A percentile compares a stretch with the other conserved stretches of the same genome.
Conservation (phyloP, 64 coral and sea anemone genomes). For the Stylophora pistillata region DNA sequence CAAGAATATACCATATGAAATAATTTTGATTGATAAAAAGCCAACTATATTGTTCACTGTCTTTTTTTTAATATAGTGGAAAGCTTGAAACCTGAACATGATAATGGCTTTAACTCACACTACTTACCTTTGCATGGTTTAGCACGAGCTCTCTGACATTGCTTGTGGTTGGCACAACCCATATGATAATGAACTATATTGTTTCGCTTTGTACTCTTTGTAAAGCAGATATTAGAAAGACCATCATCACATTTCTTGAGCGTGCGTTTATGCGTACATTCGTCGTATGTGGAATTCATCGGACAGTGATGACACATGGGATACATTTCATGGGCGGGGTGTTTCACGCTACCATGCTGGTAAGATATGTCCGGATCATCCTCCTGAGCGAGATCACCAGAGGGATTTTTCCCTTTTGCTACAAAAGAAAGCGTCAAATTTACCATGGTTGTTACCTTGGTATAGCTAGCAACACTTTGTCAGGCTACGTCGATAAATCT, state of each 20-base stretch:
- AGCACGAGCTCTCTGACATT: slow-evolving; percentile 77
- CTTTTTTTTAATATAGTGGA: no score
- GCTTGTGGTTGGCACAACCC: slow-evolving; percentile 88
- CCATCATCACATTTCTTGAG: slow-evolving; percentile 78
- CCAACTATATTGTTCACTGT: no score
- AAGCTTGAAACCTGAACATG: no score
- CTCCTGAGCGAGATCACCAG: slow-evolving; percentile 33
- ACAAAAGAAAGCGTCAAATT: neutral
- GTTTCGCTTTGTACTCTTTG: slow-evolving; percentile 80
- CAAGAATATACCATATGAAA: no score
- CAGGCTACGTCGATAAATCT: no score
- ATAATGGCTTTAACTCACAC: no score
- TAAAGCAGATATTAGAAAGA: slow-evolving; percentile 94
- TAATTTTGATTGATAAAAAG: no score
- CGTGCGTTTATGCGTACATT: slow-evolving; percentile 65
- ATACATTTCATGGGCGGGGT: slow-evolving; percentile 91
- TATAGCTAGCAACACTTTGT: no score
- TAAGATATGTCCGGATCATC: slow-evolving; percentile 65
- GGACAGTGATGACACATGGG: slow-evolving; percentile 88
- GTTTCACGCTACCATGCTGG: slow-evolving; percentile 86
- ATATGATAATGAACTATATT: slow-evolving; percentile 86
- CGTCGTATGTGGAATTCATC: slow-evolving; percentile 84
- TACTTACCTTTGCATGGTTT: slow-evolving; percentile 86
- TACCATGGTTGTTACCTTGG: neutral
- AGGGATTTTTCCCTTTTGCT: neutral